Evolutionary conservation across 1,140 invertebrate genomes (phyloP).

Genomic region (Agraylea sexmaculata): DNA sequence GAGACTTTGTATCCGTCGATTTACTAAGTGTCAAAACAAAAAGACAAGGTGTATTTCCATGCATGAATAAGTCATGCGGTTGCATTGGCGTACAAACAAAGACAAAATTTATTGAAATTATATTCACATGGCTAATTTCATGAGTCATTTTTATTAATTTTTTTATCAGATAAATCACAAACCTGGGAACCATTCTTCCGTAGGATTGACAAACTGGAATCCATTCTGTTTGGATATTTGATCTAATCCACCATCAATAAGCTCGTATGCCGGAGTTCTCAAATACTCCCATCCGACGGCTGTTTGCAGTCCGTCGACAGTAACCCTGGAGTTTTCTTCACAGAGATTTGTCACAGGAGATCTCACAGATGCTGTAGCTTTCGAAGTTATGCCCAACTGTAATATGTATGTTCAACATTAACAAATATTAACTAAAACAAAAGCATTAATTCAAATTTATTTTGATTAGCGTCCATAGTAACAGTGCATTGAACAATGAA

Average conservation of each 20-base stretch:
- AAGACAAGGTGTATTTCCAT: neutral
- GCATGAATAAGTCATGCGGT: too few relatives aligned
- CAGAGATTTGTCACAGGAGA: conserved; percentile 70
- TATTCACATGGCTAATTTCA: too few relatives aligned
- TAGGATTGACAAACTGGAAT: conserved; percentile 76
- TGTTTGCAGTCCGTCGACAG: conserved; percentile 53
- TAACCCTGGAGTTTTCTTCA: conserved; percentile 57
- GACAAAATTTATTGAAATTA: too few relatives aligned
- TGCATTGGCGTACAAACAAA: too few relatives aligned
- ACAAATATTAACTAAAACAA: conserved; percentile 2
- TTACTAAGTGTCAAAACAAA: neutral
- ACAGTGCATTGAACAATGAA: too few relatives aligned
- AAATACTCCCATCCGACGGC: conserved; percentile 73
- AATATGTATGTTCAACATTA: too few relatives aligned
- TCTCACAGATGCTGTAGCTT: conserved; percentile 68
- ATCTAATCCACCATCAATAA: conserved; percentile 56
- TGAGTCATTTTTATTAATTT: neutral
- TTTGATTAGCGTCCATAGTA: too few relatives aligned
- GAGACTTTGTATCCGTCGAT: neutral
- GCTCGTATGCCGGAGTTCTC: conserved; percentile 49
- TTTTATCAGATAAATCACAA: conserved; percentile 6
- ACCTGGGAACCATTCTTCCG: conserved; percentile 79
- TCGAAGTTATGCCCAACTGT: conserved; percentile 54
- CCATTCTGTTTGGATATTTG: conserved; percentile 58
- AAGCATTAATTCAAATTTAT: conserved; percentile 1